Base-by-base conservation (phyloP, 1,140 invertebrate genomes). In the Phthorimaea operculella region DNA sequence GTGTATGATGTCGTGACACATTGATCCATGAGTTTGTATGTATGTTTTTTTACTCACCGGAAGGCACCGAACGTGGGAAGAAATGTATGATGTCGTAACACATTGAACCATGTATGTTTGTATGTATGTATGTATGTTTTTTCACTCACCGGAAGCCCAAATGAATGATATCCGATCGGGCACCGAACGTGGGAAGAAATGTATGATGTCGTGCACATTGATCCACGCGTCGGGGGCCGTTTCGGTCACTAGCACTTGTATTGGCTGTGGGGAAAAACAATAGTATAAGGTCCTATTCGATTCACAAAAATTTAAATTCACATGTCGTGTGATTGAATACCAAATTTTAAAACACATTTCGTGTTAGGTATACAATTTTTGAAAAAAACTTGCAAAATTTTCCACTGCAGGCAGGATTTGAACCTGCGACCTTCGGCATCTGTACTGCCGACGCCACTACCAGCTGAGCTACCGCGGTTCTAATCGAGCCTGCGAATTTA, bases 31-130 rank as follows among this genome's bases (percentile, higher is more conserved):
- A 90, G 72, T 79, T 87, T 21, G 21, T 28, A 28, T 2, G 21
- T 28, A 28, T 2, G 21, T 28, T 4, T 28, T 28, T 28, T n/a
- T n/a, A n/a, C n/a, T n/a, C n/a, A 28, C 21, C 96, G 48, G 93
- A 96, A 4, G 14, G n/a, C 2, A 28, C 6, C 16, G 87, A 86
- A 39, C 86, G 87, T 44, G 92, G 91, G 34, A 97, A 86, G 74
- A 98, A 96, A 75, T 95, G 89, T 0, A 98, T 83, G 54, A 97
- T 88, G 82, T 98, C 95, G 80, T 97, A 93, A n/a, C 0, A 97
- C 91, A 85, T 97, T 98, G 36, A 98, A 92, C 96, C 96, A 98
- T 15, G 93, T n/a, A n/a, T 90, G 72, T 79, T 87, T 21, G 21
- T 28, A 28, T 2, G 21, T 28, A 28, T 2, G 21, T 28, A n/a